Conservation (phyloP, 2,113 vertebrate genomes). For the Chlamydotis undulata region DNA sequence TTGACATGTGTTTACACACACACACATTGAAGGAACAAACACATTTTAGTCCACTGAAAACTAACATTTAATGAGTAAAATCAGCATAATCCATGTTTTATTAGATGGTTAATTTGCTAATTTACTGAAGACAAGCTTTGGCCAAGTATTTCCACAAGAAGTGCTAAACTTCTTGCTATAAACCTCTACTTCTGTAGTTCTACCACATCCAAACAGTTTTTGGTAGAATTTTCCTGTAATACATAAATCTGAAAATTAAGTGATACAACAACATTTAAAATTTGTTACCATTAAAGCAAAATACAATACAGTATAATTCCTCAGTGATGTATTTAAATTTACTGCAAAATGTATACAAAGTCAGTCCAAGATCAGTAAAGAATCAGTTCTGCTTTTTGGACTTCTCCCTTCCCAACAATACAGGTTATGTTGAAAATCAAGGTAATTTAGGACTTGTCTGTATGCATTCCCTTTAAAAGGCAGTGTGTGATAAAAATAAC, state of each 20-base stretch:
- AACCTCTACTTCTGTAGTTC: slow-evolving; percentile 24
- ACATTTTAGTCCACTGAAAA: slow-evolving; percentile 73
- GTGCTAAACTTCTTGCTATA: slow-evolving; percentile 39
- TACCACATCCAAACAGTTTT: slow-evolving; percentile 13
- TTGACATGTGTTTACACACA: slow-evolving; percentile 9
- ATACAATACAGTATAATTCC: slow-evolving; percentile 42
- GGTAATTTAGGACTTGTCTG: slow-evolving; percentile 46
- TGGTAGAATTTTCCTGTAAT: slow-evolving; percentile 52
- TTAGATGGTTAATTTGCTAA: slow-evolving; percentile 51
- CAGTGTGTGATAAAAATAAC: slow-evolving; percentile 44
- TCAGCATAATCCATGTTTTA: slow-evolving; percentile 53
- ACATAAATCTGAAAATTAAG: slow-evolving; percentile 52
- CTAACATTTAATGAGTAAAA: slow-evolving; percentile 34
- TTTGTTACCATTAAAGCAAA: slow-evolving; percentile 59
- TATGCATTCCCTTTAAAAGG: slow-evolving; percentile 66
- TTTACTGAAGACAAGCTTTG: slow-evolving; percentile 60
- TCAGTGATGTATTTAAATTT: slow-evolving; percentile 50
- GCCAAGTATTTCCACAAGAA: slow-evolving; percentile 54
- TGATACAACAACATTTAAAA: slow-evolving; percentile 37
- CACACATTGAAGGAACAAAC: slow-evolving; percentile 36
- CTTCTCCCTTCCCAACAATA: slow-evolving; percentile 60
- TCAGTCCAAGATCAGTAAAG: slow-evolving; percentile 59
- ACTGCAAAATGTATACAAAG: slow-evolving; percentile 54
- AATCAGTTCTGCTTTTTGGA: slow-evolving; percentile 63
- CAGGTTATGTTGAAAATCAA: slow-evolving; percentile 35